Percentiles rank a stretch among this genome's conserved stretches.
Conservation (phyloP, 53 echinoderm and acorn worm species). For the Paracentrotus lividus region DNA sequence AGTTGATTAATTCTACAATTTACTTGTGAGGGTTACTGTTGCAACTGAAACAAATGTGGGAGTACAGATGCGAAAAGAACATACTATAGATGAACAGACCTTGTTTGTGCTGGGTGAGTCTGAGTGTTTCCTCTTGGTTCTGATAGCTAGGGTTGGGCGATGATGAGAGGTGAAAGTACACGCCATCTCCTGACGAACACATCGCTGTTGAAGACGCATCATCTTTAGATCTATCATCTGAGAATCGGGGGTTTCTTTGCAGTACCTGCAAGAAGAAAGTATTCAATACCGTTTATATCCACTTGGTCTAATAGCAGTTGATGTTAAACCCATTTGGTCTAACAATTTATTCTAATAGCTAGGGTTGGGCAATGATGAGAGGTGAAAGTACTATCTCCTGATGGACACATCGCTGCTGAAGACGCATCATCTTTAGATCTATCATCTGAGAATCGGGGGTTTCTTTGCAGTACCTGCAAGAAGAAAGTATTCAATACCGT, state of each 20-base stretch:
- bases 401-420: slow-evolving; percentile 80
- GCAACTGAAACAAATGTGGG: neutral
- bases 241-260: slow-evolving; percentile 73
- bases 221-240: slow-evolving; percentile 70
- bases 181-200: slow-evolving; percentile 81
- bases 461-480: slow-evolving; percentile 83
- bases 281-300: no score
- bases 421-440: slow-evolving; percentile 67
- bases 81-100: neutral
- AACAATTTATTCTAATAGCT: slow-evolving; percentile 9
- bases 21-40: no score
- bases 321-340: no score
- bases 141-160: slow-evolving; percentile 30
- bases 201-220: slow-evolving; percentile 76
- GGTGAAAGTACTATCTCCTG: slow-evolving; percentile 88
- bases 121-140: slow-evolving; percentile 74
- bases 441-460: slow-evolving; percentile 67
- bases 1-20: no score
- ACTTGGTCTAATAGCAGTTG: no score
- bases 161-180: slow-evolving; percentile 87
- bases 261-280: slow-evolving; percentile 71
- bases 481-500: no score
- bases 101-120: slow-evolving; percentile 67
- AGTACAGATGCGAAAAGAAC: no score
- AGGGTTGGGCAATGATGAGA: slow-evolving; percentile 71